Base-by-base conservation (phyloP, 2,797 vertebrate species). In the Micromesistius poutassou region DNA sequence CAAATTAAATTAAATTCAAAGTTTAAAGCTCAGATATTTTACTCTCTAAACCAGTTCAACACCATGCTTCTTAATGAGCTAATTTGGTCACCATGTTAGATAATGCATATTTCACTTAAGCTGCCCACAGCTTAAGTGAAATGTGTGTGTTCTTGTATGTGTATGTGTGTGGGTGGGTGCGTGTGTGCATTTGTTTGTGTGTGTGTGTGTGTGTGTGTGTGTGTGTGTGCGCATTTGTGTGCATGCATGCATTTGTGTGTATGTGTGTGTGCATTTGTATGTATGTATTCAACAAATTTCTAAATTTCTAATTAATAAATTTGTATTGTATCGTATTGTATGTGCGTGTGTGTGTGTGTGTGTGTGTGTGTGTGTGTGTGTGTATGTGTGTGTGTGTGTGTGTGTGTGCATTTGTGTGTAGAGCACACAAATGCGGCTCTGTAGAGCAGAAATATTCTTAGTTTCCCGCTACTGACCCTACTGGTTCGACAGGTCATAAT, bases 101-200 rank as follows among this genome's bases (percentile, higher is more conserved):
- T 22, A 31, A 75, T 22, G 30, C 62, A 50, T 73, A 66, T 71
- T 77, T 5, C 36, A n/a, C 50, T n/a, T 0, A n/a, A 55, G 19
- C 50, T 55, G 3, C 50, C 19, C 22, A 22, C n/a, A n/a, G n/a
- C n/a, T n/a, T n/a, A n/a, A n/a, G n/a, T n/a, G n/a, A n/a, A n/a
- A n/a, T n/a, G 72, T 74, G 74, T 74, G 74, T 74, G 62, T 77
- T 77, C 71, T 77, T 74, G 62, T 76, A 25, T 31, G 30, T 72
- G 16, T 46, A 68, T 33, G 28, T 71, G 66, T 46, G 75, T 68
- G 30, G 28, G 40, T 77, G 42, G 55, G 30, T 50, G 28, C 55
- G 22, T 71, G 28, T 71, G 68, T 42, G 76, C 30, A 25, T 35
- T 35, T 68, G n/a, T 38, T 25, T 16, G 71, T 22, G 19, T 72